Conservation (phyloP, 2,888 invertebrate species). For the Arenicola marina region DNA sequence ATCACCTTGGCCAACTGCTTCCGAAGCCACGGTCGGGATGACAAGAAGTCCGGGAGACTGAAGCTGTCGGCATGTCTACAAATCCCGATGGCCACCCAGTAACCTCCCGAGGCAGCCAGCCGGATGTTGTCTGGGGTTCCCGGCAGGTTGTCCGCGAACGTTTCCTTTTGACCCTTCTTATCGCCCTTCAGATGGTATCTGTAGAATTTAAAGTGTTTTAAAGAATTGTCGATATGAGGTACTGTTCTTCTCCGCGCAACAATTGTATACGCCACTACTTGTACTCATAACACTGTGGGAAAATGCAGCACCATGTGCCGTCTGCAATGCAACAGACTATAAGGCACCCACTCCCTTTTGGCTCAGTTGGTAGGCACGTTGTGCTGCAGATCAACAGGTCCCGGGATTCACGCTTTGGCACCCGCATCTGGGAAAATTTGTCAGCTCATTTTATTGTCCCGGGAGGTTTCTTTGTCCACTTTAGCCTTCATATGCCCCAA, state of each 20-base stretch:
- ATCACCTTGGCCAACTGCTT: background rate
- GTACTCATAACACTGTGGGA: background rate
- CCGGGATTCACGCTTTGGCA: too few relatives aligned
- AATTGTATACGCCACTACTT: background rate
- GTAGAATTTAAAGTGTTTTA: background rate
- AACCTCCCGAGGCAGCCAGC: conserved; percentile 54
- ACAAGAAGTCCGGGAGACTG: background rate
- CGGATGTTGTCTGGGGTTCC: conserved; percentile 72
- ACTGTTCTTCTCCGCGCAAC: too few relatives aligned
- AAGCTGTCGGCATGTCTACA: background rate
- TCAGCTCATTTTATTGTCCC: too few relatives aligned
- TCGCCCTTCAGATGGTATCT: conserved; percentile 78
- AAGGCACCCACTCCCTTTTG: too few relatives aligned
- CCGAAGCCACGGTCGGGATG: background rate
- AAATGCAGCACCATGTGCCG: background rate
- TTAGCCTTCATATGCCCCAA: too few relatives aligned
- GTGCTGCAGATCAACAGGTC: too few relatives aligned
- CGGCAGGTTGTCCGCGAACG: conserved; percentile 76
- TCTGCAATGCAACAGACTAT: too few relatives aligned
- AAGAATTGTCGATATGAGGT: too few relatives aligned
- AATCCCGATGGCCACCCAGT: conserved; percentile 58
- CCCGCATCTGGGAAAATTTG: too few relatives aligned
- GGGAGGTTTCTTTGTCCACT: too few relatives aligned
- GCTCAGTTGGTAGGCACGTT: too few relatives aligned
- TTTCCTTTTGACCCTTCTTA: conserved; percentile 77